phyloP scores from a whole-genome alignment of 2,797 vertebrate genomes.

The Bovichtus diacanthus region DNA sequence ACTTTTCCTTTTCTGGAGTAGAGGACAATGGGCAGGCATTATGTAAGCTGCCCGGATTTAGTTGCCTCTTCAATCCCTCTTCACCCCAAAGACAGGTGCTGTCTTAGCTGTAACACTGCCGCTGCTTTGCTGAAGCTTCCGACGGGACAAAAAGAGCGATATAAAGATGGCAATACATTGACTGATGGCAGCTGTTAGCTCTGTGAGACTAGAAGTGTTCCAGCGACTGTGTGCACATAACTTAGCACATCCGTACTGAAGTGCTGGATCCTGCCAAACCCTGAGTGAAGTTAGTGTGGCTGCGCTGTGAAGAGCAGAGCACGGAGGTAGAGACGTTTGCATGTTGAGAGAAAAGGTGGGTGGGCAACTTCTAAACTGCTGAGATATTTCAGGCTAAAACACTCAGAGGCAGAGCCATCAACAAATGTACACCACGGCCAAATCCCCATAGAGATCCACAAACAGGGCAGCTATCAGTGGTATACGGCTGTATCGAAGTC shows the following conservation, averaged over 20 bases:
- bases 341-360: conserved; percentile 42
- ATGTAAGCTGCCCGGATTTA: conserved; percentile 29
- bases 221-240: conserved; percentile 57
- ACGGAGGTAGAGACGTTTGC: conserved; percentile 35
- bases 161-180: conserved; percentile 49
- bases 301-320: conserved; percentile 54
- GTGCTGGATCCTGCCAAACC: conserved; percentile 48
- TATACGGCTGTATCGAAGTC: conserved; percentile 21
- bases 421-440: conserved; percentile 42
- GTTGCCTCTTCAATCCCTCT: conserved; percentile 52
- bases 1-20: conserved; percentile 41
- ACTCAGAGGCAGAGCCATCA: conserved; percentile 56
- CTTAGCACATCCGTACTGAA: conserved; percentile 67
- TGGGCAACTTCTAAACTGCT: conserved; percentile 50
- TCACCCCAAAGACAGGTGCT: conserved; percentile 73
- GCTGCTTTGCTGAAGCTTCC: conserved; percentile 16
- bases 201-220: conserved; percentile 43
- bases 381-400: conserved; percentile 73
- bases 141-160: conserved; percentile 32
- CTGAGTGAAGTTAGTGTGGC: conserved; percentile 43
- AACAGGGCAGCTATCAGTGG: conserved; percentile 54
- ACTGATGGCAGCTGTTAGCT: conserved; percentile 66
- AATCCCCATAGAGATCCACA: conserved; percentile 68
- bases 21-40: conserved; percentile 48
- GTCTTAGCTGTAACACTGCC: conserved; percentile 23